Percentiles rank a stretch among this genome's conserved stretches.
Conservation (phyloP, 1,140 invertebrate genomes). For the Drosophila neocordata region DNA sequence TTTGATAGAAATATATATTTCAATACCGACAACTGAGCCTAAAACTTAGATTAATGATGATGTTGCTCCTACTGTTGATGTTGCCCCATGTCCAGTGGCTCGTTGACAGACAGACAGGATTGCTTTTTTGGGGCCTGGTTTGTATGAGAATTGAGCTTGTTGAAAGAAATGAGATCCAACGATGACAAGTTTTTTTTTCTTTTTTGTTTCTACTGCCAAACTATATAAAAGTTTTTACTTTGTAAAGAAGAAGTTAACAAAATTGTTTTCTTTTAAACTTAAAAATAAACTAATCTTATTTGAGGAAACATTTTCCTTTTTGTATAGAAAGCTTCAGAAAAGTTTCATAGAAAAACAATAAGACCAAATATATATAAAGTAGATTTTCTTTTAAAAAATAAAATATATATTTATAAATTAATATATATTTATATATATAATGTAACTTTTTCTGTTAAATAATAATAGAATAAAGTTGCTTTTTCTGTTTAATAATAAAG, state of each 20-base stretch:
- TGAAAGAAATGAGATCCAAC: slow-evolving; percentile 4
- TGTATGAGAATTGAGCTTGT: background rate
- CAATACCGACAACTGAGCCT: slow-evolving; percentile 53
- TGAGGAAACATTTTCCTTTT: no score
- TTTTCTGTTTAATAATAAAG: no score
- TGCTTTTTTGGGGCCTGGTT: background rate
- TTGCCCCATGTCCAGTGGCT: slow-evolving; percentile 42
- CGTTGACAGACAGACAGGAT: slow-evolving; percentile 68
- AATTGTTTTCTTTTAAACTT: background rate
- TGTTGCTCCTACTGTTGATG: slow-evolving; percentile 4
- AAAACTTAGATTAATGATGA: slow-evolving; percentile 74
- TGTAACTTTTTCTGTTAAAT: no score
- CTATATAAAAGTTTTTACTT: background rate
- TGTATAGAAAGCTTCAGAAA: no score
- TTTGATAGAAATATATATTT: slow-evolving; percentile 79
- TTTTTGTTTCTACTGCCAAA: no score
- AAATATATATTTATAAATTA: no score
- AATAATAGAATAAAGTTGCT: no score
- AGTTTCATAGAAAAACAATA: no score
- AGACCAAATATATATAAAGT: no score
- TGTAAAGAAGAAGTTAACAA: no score
- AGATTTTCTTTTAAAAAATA: no score
- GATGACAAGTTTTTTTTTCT: slow-evolving; percentile 57
- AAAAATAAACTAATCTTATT: background rate
- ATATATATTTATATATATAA: no score